Percentiles rank a stretch among this genome's conserved stretches.
These are phyloP conservation scores for Pachypeltis micranthus DNA, from an alignment of 1,140 invertebrate species.

Conservation along the genomic window DNA sequence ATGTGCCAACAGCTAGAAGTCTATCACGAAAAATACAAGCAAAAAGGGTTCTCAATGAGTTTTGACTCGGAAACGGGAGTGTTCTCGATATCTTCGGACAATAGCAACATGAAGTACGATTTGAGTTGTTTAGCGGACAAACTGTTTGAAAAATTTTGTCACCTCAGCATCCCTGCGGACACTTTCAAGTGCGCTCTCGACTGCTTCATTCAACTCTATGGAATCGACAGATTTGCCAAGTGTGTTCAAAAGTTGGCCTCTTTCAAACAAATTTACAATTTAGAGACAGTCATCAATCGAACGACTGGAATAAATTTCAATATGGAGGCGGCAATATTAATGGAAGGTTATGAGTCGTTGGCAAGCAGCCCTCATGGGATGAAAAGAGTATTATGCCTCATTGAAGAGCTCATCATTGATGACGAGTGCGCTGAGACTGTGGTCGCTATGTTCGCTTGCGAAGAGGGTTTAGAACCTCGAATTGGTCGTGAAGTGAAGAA, in stretches of 20 bases:
- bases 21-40: background rate
- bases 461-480: background rate
- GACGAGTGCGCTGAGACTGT: background rate
- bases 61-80: background rate
- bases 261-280: background rate
- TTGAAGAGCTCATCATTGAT: background rate
- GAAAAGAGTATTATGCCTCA: background rate
- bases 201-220: background rate
- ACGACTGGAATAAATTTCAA: background rate
- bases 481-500: background rate
- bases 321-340: background rate
- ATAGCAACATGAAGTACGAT: background rate
- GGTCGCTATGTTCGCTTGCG: background rate
- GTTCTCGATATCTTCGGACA: background rate
- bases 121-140: background rate
- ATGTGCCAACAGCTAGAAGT: background rate
- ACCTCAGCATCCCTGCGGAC: background rate
- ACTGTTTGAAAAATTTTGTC: background rate
- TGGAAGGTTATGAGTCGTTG: background rate
- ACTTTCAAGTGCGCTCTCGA: background rate
- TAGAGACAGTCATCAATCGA: background rate
- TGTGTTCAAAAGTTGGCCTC: background rate
- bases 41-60: background rate
- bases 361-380: background rate
- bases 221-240: background rate